Conservation (phyloP, 2,113 vertebrate genomes). For the Delphinapterus leucas region DNA sequence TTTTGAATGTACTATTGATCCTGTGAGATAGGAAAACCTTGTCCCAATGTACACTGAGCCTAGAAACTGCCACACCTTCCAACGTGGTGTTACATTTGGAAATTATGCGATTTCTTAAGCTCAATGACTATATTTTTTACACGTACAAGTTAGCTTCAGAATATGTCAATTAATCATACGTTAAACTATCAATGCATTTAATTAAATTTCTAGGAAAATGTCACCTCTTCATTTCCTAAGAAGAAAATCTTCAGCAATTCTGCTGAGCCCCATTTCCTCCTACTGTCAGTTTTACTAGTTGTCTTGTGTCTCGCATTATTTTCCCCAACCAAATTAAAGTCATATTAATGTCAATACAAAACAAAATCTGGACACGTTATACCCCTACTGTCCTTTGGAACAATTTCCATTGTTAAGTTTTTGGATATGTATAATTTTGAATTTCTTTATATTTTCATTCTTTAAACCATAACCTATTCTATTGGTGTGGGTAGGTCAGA, state of each 20-base stretch:
- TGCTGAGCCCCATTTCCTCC: background rate
- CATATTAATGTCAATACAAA: background rate
- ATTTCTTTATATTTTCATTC: background rate
- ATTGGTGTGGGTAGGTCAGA: background rate
- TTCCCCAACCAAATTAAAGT: background rate
- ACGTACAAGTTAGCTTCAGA: background rate
- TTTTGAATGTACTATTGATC: constrained; percentile 38
- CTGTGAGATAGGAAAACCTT: background rate
- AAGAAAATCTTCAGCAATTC: background rate
- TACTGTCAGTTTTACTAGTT: background rate
- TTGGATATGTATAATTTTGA: background rate
- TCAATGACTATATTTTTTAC: background rate
- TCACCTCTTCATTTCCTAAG: background rate
- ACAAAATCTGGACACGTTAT: background rate
- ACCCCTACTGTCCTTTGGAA: background rate
- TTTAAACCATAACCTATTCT: background rate
- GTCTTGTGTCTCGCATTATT: background rate
- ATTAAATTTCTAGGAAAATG: background rate
- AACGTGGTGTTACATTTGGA: background rate
- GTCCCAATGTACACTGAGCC: background rate
- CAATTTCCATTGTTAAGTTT: background rate
- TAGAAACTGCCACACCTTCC: background rate
- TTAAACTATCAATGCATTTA: background rate
- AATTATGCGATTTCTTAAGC: background rate
- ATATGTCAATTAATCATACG: background rate